These are phyloP conservation scores for Alouatta palliata DNA, from an alignment of 2,113 vertebrate species.

Conservation along the genomic window DNA sequence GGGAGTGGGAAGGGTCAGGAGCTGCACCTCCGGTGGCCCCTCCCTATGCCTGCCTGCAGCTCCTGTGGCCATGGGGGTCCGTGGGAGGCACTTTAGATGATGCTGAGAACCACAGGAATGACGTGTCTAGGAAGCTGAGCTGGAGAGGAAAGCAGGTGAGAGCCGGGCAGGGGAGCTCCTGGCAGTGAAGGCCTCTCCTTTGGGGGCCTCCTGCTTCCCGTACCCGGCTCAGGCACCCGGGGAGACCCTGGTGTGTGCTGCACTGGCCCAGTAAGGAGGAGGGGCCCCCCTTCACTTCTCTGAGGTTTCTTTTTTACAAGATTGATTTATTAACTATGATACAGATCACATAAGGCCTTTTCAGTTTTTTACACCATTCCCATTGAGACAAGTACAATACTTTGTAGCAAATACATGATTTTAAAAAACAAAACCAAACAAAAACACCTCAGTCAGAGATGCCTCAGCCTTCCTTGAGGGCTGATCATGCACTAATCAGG, in stretches of 20 bases:
- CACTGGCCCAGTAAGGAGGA: neutral
- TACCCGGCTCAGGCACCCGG: too few relatives aligned
- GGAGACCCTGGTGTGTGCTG: too few relatives aligned
- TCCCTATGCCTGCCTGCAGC: too few relatives aligned
- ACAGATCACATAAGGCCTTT: conserved; percentile 97
- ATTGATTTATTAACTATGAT: conserved; percentile 99
- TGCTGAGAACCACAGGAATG: neutral
- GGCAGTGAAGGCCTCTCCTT: neutral
- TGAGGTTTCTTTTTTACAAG: conserved; percentile 87
- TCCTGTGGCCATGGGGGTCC: neutral
- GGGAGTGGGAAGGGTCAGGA: neutral
- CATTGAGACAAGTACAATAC: conserved; percentile 94
- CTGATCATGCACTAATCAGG: conserved; percentile 92
- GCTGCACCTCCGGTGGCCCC: too few relatives aligned
- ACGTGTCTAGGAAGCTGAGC: neutral
- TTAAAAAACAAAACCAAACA: conserved; percentile 81
- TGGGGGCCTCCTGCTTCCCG: neutral
- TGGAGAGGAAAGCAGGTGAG: neutral
- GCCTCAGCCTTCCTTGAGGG: conserved; percentile 73
- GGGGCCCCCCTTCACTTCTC: neutral
- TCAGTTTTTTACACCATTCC: conserved; percentile 95
- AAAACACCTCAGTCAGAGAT: conserved; percentile 72
- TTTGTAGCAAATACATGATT: conserved; percentile 90
- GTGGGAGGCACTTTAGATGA: neutral
- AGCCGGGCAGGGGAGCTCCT: too few relatives aligned